Percentiles rank a stretch among this genome's conserved stretches.
Evolutionary conservation across 37 sponge, comb jelly and placozoan species (phyloP).

Genomic region (Sycon ciliatum): DNA sequence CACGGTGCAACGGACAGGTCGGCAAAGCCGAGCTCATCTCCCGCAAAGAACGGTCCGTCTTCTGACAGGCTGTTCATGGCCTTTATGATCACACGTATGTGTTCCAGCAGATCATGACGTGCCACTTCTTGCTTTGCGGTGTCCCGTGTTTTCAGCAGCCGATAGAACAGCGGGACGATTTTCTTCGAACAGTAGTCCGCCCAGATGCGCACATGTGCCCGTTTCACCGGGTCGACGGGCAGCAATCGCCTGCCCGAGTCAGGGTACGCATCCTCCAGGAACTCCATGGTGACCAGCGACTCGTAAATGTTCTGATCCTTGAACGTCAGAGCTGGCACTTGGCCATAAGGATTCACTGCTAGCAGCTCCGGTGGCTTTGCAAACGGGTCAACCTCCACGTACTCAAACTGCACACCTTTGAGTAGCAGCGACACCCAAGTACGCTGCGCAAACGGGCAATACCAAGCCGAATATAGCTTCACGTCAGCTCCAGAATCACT

Average conservation of each 20-base stretch:
- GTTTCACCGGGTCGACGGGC: conserved; percentile 5
- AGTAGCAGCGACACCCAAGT: conserved; percentile 27
- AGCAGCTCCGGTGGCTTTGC: conserved; percentile 33
- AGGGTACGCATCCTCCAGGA: conserved; percentile 29
- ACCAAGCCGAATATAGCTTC: conserved; percentile 25
- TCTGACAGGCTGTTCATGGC: neutral
- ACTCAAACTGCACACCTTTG: conserved; percentile 23
- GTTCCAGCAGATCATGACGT: neutral
- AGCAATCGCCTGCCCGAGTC: conserved; percentile 5
- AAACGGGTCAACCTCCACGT: conserved; percentile 31
- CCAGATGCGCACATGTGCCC: conserved; percentile 18
- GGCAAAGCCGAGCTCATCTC: neutral
- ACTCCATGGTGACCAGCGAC: conserved; percentile 21
- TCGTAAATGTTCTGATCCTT: conserved; percentile 24
- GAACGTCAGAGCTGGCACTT: conserved; percentile 20
- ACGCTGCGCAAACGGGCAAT: conserved; percentile 37
- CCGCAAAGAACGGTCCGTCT: conserved; percentile 14
- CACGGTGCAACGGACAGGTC: conserved; percentile 20
- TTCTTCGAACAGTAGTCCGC: conserved; percentile 11
- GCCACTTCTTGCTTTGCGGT: conserved; percentile 15
- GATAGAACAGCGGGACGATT: conserved; percentile 18
- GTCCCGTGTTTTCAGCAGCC: neutral
- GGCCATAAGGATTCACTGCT: conserved; percentile 27
- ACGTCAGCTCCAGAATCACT: neutral
- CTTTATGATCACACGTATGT: too few species aligned